These are phyloP conservation scores for Nibea albiflora DNA, from an alignment of 2,113 vertebrate genomes.

Conservation along the genomic window DNA sequence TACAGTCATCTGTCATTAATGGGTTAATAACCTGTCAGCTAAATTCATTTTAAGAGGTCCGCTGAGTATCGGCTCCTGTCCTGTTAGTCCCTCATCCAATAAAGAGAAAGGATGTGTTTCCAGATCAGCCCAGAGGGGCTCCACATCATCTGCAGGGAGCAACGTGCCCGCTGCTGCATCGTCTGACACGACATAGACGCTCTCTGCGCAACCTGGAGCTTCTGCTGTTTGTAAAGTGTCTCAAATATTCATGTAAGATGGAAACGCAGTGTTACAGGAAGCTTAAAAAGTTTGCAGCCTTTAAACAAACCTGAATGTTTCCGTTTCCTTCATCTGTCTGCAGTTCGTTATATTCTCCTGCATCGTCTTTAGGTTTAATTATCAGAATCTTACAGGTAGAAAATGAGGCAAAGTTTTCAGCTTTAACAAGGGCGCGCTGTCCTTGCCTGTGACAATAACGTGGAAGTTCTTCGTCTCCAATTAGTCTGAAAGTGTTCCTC, in stretches of 20 bases:
- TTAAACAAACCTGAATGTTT: no score
- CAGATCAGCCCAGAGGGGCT: neutral
- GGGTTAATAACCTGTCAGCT: constrained; percentile 21
- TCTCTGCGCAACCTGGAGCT: neutral
- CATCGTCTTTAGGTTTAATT: constrained; percentile 6
- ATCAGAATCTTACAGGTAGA: neutral
- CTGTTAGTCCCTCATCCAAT: constrained; percentile 20
- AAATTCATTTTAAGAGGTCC: constrained; percentile 26
- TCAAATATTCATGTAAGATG: neutral
- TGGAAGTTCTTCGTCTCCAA: constrained; percentile 41
- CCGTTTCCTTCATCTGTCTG: neutral
- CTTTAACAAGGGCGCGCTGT: constrained; percentile 39
- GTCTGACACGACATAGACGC: neutral
- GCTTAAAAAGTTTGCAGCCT: neutral
- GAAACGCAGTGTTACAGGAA: neutral
- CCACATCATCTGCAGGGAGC: neutral
- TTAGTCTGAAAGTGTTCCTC: constrained; percentile 49
- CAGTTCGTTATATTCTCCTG: neutral
- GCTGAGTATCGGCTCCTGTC: neutral
- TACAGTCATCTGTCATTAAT: no score
- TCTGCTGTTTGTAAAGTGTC: neutral
- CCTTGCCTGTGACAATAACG: constrained; percentile 39
- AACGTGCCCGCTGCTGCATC: neutral
- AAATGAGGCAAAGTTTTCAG: constrained; percentile 21
- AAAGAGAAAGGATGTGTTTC: constrained; percentile 3